phyloP scores from a whole-genome alignment of 2,113 vertebrate genomes.

The Solea solea region DNA sequence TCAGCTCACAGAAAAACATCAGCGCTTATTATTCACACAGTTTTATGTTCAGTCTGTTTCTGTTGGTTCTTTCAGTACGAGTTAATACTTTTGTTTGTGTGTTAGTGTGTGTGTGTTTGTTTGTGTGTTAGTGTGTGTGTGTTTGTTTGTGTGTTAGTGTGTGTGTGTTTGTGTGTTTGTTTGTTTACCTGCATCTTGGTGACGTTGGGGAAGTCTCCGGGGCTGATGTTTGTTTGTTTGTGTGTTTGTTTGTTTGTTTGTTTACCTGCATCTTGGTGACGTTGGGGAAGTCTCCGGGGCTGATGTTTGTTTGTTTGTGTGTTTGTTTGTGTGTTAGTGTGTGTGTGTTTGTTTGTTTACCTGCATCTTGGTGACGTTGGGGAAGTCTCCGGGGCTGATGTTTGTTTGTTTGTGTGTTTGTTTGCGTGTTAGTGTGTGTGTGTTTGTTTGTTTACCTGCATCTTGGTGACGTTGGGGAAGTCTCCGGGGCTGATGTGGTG shows the following conservation, averaged over 20 bases:
- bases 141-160: too few relatives aligned
- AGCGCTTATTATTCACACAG: too few relatives aligned
- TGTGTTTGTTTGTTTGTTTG: not conserved
- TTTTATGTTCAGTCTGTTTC: too few relatives aligned
- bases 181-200: too few relatives aligned
- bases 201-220: too few relatives aligned
- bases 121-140: too few relatives aligned
- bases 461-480: slow-evolving; percentile 92
- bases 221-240: too few relatives aligned
- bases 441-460: slow-evolving; percentile 86
- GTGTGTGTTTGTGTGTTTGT: too few relatives aligned
- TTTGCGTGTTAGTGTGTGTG: not conserved
- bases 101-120: too few relatives aligned
- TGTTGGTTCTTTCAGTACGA: too few relatives aligned
- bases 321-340: not conserved
- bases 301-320: too few relatives aligned
- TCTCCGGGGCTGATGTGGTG: slow-evolving; percentile 96
- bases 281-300: slow-evolving; percentile 94
- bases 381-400: slow-evolving; percentile 96
- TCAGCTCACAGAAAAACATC: not conserved
- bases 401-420: slow-evolving; percentile 51
- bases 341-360: not conserved
- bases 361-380: slow-evolving; percentile 82
- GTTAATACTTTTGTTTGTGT: too few relatives aligned
- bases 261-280: slow-evolving; percentile 72